Evolutionary conservation across 2,888 invertebrate species (phyloP).

Genomic region (Acronicta alni): DNA sequence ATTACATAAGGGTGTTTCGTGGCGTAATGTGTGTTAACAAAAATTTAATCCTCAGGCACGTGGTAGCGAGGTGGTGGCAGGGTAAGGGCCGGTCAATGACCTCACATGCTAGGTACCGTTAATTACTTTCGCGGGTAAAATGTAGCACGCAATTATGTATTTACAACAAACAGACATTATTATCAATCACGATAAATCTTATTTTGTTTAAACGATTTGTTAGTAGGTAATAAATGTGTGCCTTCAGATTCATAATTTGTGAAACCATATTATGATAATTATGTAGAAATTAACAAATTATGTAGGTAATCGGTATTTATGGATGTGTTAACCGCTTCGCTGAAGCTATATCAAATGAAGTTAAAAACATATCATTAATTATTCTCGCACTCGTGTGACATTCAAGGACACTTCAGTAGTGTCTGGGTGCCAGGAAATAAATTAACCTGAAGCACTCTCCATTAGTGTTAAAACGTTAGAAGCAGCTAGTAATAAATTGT

Average conservation of each 20-base stretch:
- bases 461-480: not conserved
- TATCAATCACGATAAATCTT: slow-evolving; percentile 43
- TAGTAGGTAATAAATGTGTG: too few relatives aligned
- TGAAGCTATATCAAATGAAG: not conserved
- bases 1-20: slow-evolving; percentile 49
- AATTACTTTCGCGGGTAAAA: slow-evolving; percentile 79
- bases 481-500: not conserved
- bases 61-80: slow-evolving; percentile 54
- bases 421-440: not conserved
- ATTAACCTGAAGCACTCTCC: not conserved
- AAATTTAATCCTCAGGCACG: slow-evolving; percentile 67
- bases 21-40: slow-evolving; percentile 52
- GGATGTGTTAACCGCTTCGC: not conserved
- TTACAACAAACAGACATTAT: slow-evolving; percentile 49
- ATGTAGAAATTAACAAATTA: too few relatives aligned
- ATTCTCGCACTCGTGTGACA: not conserved
- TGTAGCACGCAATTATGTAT: slow-evolving; percentile 64
- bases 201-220: slow-evolving; percentile 10
- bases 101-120: slow-evolving; percentile 74
- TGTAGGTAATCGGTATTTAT: too few relatives aligned
- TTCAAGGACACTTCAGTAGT: slow-evolving; percentile 1
- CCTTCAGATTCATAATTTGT: too few relatives aligned
- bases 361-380: slow-evolving; percentile 1
- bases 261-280: too few relatives aligned
- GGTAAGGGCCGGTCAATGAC: slow-evolving; percentile 82